These are phyloP conservation scores for Hippocampus guttulatus DNA, from an alignment of 2,113 vertebrate species.

Conservation along the genomic window DNA sequence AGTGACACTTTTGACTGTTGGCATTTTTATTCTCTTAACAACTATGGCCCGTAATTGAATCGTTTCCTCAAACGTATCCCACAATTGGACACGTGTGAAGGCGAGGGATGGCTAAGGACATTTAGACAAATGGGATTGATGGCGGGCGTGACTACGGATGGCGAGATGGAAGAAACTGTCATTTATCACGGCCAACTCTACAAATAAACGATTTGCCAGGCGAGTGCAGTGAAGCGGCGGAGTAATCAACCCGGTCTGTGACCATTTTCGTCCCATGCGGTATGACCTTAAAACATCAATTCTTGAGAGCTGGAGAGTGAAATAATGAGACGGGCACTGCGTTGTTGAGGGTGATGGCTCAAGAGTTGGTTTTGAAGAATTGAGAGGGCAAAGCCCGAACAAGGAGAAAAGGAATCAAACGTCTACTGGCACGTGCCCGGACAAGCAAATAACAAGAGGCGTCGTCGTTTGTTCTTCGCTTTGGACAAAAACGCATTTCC, in stretches of 20 bases:
- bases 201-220: constrained; percentile 27
- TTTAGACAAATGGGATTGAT: constrained; percentile 41
- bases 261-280: constrained; percentile 35
- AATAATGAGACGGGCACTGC: constrained; percentile 52
- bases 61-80: constrained; percentile 33
- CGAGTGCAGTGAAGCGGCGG: constrained; percentile 35
- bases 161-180: constrained; percentile 32
- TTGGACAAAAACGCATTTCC: constrained; percentile 41
- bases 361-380: constrained; percentile 21
- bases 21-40: constrained; percentile 51
- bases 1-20: constrained; percentile 39
- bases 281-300: constrained; percentile 53
- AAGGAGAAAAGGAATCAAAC: constrained; percentile 1
- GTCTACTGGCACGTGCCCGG: constrained; percentile 29
- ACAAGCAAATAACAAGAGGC: constrained; percentile 46
- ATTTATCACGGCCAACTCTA: constrained; percentile 37
- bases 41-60: constrained; percentile 43
- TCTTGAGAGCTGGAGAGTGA: constrained; percentile 33
- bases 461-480: constrained; percentile 35
- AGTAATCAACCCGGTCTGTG: constrained; percentile 29
- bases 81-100: constrained; percentile 46
- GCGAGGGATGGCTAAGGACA: constrained; percentile 17
- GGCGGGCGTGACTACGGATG: constrained; percentile 22
- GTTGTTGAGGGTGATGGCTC: constrained; percentile 28
- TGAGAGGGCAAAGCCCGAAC: constrained; percentile 6